Conservation (phyloP, 2,888 invertebrate genomes). For the Ophraella communa region DNA sequence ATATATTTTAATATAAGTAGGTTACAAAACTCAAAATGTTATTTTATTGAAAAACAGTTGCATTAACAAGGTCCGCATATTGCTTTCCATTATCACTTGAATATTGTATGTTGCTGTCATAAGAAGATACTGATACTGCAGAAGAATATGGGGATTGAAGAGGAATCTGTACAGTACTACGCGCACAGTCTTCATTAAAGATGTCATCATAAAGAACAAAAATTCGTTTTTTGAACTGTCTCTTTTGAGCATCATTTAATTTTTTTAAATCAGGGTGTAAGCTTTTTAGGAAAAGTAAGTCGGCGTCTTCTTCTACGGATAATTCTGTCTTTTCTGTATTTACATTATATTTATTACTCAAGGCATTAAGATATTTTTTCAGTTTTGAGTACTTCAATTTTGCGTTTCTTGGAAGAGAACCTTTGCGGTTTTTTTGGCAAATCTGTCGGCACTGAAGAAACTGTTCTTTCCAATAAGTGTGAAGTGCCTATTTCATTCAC, state of each 20-base stretch:
- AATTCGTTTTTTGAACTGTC: constrained; percentile 29
- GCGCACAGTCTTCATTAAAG: constrained; percentile 26
- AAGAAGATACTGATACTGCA: constrained; percentile 8
- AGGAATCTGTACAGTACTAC: background rate
- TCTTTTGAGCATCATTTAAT: constrained; percentile 29
- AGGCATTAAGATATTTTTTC: constrained; percentile 14
- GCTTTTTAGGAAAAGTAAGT: background rate
- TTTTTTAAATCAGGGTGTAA: constrained; percentile 27
- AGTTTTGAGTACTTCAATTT: constrained; percentile 6
- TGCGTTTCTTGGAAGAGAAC: background rate
- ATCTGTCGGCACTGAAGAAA: no score
- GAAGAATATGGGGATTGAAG: background rate
- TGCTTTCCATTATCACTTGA: no score
- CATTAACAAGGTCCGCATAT: no score
- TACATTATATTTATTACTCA: constrained; percentile 14
- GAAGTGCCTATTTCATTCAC: background rate
- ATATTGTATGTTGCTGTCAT: background rate
- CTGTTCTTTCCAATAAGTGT: no score
- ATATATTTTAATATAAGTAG: no score
- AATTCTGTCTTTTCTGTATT: constrained; percentile 8
- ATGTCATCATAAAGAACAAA: constrained; percentile 28
- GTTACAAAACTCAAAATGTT: no score
- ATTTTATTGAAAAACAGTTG: no score
- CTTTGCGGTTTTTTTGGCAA: background rate
- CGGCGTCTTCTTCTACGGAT: constrained; percentile 22